Conservation (phyloP, 2,113 vertebrate species). For the Athene noctua region DNA sequence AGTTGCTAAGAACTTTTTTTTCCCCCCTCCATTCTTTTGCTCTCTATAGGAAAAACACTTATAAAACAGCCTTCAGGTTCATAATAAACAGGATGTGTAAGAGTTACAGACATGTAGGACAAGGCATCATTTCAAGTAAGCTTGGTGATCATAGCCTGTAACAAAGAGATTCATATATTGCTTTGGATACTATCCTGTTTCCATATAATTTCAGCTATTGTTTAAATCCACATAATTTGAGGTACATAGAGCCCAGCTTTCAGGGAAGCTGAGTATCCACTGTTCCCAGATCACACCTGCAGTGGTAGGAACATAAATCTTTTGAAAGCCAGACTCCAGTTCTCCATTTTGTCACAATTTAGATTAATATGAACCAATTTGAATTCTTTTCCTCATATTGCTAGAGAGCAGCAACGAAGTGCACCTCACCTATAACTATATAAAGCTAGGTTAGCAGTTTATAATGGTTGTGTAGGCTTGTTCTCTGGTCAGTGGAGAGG, state of each 20-base stretch:
- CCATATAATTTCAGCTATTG: not conserved
- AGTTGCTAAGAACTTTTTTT: not conserved
- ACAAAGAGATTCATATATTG: not conserved
- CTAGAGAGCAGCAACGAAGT: not conserved
- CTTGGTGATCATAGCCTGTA: not conserved
- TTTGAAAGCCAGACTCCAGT: not conserved
- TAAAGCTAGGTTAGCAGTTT: not conserved
- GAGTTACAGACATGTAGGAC: rapidly evolving
- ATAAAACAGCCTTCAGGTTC: not conserved
- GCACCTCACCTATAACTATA: not conserved
- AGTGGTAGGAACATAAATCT: not conserved
- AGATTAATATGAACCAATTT: not conserved
- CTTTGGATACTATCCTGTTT: not conserved
- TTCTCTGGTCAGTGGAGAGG: not conserved
- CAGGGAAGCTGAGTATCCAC: not conserved
- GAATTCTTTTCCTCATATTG: not conserved
- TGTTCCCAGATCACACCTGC: not conserved
- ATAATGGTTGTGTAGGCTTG: not conserved
- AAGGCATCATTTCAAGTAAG: not conserved
- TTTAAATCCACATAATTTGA: not conserved
- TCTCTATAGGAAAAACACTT: not conserved
- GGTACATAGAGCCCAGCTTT: not conserved
- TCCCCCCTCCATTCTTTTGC: not conserved
- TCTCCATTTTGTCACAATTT: not conserved
- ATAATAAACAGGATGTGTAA: not conserved